These are phyloP conservation scores for Lycaena phlaeas DNA, from an alignment of 2,888 invertebrate genomes.

Conservation along the genomic window DNA sequence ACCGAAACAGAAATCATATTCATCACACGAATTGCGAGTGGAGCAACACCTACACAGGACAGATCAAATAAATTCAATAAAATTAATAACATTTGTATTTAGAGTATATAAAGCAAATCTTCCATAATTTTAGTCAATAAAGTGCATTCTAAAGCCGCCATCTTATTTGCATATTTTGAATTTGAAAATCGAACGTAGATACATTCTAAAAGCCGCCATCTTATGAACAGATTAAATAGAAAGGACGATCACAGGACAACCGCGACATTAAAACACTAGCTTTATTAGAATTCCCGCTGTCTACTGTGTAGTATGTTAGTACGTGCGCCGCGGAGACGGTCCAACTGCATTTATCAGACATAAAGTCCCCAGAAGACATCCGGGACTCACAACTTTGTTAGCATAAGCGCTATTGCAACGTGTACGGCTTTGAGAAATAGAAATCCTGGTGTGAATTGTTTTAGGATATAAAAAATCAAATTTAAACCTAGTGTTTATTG, in stretches of 20 bases:
- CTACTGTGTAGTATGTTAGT: constrained; percentile 21
- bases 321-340: constrained; percentile 25
- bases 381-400: constrained; percentile 23
- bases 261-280: constrained; percentile 26
- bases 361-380: constrained; percentile 30
- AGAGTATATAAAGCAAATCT: no score
- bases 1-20: no score
- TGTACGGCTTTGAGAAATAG: constrained; percentile 11
- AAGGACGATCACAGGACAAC: constrained; percentile 10
- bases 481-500: no score
- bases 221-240: constrained; percentile 11
- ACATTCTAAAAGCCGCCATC: no score
- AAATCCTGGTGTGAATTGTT: not conserved
- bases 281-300: constrained; percentile 31
- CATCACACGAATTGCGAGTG: no score
- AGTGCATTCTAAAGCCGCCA: no score
- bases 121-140: no score
- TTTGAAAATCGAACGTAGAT: no score
- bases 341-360: constrained; percentile 26
- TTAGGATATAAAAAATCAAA: not conserved
- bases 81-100: no score
- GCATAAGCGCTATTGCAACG: not conserved
- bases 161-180: no score
- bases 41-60: no score
- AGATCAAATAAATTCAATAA: no score